Evolutionary conservation across 2,888 invertebrate species (phyloP), one percentile per base, ranked within the genome.

Genomic region (Dryobota labecula): DNA sequence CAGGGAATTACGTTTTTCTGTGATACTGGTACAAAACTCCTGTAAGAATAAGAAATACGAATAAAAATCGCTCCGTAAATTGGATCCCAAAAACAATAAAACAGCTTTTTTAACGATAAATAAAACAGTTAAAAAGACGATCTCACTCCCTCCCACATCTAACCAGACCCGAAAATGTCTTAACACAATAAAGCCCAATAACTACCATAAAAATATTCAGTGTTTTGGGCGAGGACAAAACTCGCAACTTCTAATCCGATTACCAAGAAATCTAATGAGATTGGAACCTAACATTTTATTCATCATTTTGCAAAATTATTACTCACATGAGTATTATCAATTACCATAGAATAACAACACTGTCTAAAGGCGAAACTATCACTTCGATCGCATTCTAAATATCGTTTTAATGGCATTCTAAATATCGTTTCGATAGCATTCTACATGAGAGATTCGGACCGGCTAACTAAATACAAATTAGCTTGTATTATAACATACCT

Each of bases 191-290:
- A 33, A 27, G n/a, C 33, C 27, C 33, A n/a, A 47, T 24, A 54
- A n/a, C n/a, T 27, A n/a, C 47, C 18, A 56, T 72, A 72, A 72
- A 72, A 71, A 62, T 56, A 62, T 72, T 56, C 41, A 62, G 63
- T 73, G 73, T 57, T 63, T 54, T 72, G 27, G 49, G 62, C 9
- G n/a, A 36, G 9, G 13, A 33, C 61, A 61, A 71, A 72, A 60
- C 18, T 61, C 0, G 33, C 20, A 36, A 27, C 41, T 24, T 9
- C 30, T n/a, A 13, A 72, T 43, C 15, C 15, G 15, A 47, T 15
- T 30, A 38, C 13, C 24, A 38, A 24, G n/a, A 70, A 24, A 15
- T 36, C 15, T 30, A 18, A 24, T n/a, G 0, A 45, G 27, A 53
- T n/a, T n/a, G 38, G 13, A 18, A 24, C 1, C 7, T 38, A n/a